Conservation (phyloP, 2,888 invertebrate genomes). For the Thymelicus sylvestris region DNA sequence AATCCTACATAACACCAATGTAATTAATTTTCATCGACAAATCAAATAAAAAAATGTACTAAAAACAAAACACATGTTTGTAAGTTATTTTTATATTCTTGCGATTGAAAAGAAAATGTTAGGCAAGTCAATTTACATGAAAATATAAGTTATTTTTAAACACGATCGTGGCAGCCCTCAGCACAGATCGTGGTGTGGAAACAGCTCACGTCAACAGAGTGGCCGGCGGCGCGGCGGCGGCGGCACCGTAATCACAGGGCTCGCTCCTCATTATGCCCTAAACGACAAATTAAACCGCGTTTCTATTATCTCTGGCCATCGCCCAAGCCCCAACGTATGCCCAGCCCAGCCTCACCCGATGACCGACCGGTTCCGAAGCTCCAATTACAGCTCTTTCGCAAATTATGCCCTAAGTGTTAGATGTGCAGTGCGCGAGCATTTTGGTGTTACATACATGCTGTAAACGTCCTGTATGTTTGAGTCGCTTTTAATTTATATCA, state of each 20-base stretch:
- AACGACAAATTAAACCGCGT: constrained; percentile 85
- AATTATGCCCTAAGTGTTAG: constrained; percentile 16
- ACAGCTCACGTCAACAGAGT: constrained; percentile 82
- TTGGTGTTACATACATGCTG: not conserved
- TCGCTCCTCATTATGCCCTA: constrained; percentile 81
- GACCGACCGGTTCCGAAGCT: constrained; percentile 64
- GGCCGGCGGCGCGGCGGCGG: constrained; percentile 81
- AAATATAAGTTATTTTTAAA: too few relatives aligned
- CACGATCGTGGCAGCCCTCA: constrained; percentile 11
- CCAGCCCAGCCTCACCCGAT: constrained; percentile 55
- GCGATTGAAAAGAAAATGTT: too few relatives aligned
- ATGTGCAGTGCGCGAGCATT: not conserved
- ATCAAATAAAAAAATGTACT: too few relatives aligned
- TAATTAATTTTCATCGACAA: too few relatives aligned
- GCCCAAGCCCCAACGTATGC: constrained; percentile 66
- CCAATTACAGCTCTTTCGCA: constrained; percentile 21
- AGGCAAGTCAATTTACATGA: too few relatives aligned
- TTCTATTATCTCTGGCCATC: constrained; percentile 75
- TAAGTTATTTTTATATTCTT: too few relatives aligned
- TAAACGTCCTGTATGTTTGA: not conserved
- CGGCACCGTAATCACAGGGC: constrained; percentile 84
- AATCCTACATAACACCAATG: too few relatives aligned
- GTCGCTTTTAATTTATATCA: too few relatives aligned
- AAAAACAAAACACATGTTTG: too few relatives aligned
- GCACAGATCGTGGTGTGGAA: constrained; percentile 59